Base-by-base conservation (phyloP, 1,140 invertebrate genomes). In the Ceratina calcarata region DNA sequence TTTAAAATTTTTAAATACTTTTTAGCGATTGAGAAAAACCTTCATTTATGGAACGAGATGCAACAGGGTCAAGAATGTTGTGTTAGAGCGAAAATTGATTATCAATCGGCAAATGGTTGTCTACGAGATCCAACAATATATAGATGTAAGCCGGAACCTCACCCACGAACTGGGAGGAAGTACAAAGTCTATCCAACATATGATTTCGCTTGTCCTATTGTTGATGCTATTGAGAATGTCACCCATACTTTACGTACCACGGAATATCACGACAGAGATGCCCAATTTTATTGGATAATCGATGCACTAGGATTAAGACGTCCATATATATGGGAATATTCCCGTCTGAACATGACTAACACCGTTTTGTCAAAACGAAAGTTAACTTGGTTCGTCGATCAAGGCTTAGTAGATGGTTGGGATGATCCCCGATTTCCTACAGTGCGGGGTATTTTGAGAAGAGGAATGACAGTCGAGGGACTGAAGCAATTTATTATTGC, bases 121-220 rank as follows among this genome's bases (percentile, higher is more conserved):
- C 94, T 99, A 95, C 94, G 99, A 60, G 99, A 99, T 94, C 99
- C 99, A n/a, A 99, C 99, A 10, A 99, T 99, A 86, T 99, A 99
- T 91, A 94, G 99, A n/a, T 99, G 99, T 93, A 99, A 99, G 92
- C 95, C 95, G 80, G 98, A 99, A 92, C 93, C 95, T 13, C 99
- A 99, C 95, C 97, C 98, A 2, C 93, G 96, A 51, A 99, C 98
- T 61, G 98, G 98, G 72, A 95, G 94, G 32, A 98, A 99, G 94
- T 99, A 99, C 93, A 99, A 99, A 89, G 98, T 99, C 4, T 99
- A 99, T 93, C 99, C 99, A 37, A 99, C 99, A 0, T 99, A 99
- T 90, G 99, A 99, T 94, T 99, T 99, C 94, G 98, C 99, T 1
- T 99, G 99, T 93, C 99, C 99, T 4, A 99, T 99, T 89, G 99